Evolutionary conservation across 53 echinoderm and acorn worm species (phyloP).

Genomic region (Luidia sarsii): DNA sequence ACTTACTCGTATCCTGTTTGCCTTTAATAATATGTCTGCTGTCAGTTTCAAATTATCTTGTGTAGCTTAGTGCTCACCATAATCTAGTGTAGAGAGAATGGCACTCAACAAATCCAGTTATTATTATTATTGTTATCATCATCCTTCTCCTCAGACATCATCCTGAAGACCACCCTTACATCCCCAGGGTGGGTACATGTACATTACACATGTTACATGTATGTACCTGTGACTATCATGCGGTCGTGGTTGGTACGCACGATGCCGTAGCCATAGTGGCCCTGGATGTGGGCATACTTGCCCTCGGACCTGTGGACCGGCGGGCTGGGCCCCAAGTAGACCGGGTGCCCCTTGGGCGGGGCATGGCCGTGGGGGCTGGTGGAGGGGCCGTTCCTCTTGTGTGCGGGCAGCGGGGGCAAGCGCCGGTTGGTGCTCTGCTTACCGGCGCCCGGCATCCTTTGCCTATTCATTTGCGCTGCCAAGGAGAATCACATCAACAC

Average conservation of each 20-base stretch:
- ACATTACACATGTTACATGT: too few species aligned
- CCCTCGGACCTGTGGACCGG: slow-evolving; percentile 11
- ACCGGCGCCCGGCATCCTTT: slow-evolving; percentile 85
- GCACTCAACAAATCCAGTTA: too few species aligned
- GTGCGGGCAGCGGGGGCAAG: slow-evolving; percentile 78
- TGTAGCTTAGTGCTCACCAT: too few species aligned
- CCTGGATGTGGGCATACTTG: slow-evolving; percentile 51
- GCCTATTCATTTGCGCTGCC: slow-evolving; percentile 32
- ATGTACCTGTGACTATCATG: slow-evolving; percentile 88
- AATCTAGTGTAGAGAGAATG: too few species aligned
- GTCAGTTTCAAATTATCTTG: too few species aligned
- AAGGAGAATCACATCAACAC: not conserved
- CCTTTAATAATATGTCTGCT: too few species aligned
- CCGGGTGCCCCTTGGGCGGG: slow-evolving; percentile 56
- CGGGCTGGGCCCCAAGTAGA: slow-evolving; percentile 46
- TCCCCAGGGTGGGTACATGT: too few species aligned
- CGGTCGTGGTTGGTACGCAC: slow-evolving; percentile 41
- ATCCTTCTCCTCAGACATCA: too few species aligned
- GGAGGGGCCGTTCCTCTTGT: slow-evolving; percentile 37
- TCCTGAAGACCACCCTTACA: too few species aligned
- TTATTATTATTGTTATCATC: too few species aligned
- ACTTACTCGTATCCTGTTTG: too few species aligned
- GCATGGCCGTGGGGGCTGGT: slow-evolving; percentile 54
- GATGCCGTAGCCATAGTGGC: slow-evolving; percentile 38
- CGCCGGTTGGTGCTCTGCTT: slow-evolving; percentile 77